A percentile compares a stretch with the other conserved stretches of the same genome.
These are phyloP conservation scores for Macroglossus sobrinus DNA, from an alignment of 2,113 vertebrate species.

Conservation along the genomic window DNA sequence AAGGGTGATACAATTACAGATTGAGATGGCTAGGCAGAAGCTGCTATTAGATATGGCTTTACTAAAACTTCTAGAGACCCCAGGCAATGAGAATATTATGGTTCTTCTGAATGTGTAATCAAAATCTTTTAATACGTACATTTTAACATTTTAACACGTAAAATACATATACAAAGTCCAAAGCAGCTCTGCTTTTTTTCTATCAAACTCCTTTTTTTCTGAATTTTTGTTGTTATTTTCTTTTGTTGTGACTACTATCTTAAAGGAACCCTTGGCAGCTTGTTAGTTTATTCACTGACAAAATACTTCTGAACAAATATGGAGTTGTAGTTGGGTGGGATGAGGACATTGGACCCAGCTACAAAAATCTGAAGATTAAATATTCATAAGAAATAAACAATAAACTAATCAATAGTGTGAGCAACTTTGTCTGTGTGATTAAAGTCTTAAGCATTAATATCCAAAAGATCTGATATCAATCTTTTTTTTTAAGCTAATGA, in stretches of 20 bases:
- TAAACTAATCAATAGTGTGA: neutral
- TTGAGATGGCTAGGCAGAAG: neutral
- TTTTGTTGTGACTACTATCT: neutral
- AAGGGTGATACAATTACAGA: neutral
- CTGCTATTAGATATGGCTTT: neutral
- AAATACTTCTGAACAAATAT: neutral
- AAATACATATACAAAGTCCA: neutral
- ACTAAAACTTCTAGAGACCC: neutral
- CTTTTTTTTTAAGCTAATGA: neutral
- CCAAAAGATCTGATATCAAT: neutral
- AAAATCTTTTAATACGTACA: neutral
- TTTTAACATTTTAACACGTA: too few relatives aligned
- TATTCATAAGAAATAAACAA: neutral
- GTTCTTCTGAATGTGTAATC: neutral
- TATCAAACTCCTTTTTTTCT: neutral
- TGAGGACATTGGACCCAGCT: neutral
- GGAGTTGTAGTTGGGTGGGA: neutral
- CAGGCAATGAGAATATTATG: neutral
- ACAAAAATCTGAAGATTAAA: neutral
- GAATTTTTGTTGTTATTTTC: neutral
- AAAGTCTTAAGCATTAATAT: neutral
- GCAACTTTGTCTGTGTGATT: neutral
- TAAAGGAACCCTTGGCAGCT: neutral
- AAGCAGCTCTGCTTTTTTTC: neutral
- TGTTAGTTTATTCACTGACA: neutral